Evolutionary conservation across 2,113 vertebrate genomes (phyloP), one percentile per base, ranked within the genome.

Genomic region (Muntiacus reevesi): DNA sequence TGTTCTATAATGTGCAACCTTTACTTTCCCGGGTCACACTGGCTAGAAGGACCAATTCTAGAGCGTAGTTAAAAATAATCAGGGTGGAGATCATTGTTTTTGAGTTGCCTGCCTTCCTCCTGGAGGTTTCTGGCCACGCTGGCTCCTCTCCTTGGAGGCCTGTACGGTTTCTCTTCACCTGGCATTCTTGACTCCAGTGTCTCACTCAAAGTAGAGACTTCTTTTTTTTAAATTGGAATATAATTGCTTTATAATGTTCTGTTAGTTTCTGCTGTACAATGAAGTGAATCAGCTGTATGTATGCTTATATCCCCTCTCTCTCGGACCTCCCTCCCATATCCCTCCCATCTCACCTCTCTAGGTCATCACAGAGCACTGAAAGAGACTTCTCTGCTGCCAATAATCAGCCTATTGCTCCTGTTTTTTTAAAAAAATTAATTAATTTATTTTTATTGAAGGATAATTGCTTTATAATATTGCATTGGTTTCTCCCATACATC

Each of bases 11-110:
- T 33, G 27, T 79, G 45, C 84, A 92, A 96, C 94, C 96, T 96
- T 92, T 43, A 79, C 94, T 97, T 85, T 92, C 60, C 47, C 6
- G 5, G 96, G 94, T 96, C 97, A 97, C n/a, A 7, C 43, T 95
- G 94, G 87, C 94, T 79, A 40, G 40, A 96, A 96, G 96, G 95
- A 97, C 87, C 62, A 86, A 92, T 90, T 43, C 16, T 52, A 85
- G 81, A 89, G 84, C 19, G 23, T 59, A 85, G 62, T 92, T 89
- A 64, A 59, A 30, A 93, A 55, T 76, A 43, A 84, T 57, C 88
- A 96, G 30, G 79, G n/a, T 59, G 62, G 52, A 14, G 9, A 78
- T 23, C 28, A 71, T 45, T 0, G 9, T 60, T 14, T 89, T 40
- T 71, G 33, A 83, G 50, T 19, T 55, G 64, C 13, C 62, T 36